These are phyloP conservation scores for Gulo gulo DNA, from an alignment of 2,113 vertebrate species.

Conservation along the genomic window DNA sequence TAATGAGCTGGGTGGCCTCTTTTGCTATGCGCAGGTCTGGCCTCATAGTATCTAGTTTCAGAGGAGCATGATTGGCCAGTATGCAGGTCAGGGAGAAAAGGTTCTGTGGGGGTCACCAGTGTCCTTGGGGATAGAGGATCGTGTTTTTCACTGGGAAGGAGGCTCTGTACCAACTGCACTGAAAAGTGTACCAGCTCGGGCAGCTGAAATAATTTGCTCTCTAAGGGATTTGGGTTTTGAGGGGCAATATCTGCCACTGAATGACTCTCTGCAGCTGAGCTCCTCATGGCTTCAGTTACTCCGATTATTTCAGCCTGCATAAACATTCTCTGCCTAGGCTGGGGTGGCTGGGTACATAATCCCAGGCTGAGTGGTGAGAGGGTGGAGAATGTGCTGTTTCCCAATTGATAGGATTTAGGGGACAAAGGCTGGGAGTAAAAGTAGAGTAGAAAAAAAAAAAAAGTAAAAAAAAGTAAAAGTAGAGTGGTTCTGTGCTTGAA, in stretches of 20 bases:
- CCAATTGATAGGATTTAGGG: conserved; percentile 1
- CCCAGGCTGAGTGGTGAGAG: background rate
- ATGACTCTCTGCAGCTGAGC: conserved; percentile 39
- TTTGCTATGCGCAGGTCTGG: conserved; percentile 63
- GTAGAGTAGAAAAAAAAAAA: no score
- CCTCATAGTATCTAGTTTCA: conserved; percentile 67
- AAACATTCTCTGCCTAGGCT: conserved; percentile 42
- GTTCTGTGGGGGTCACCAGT: conserved; percentile 56
- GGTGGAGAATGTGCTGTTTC: background rate
- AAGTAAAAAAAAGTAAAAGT: no score
- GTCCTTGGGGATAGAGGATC: conserved; percentile 66
- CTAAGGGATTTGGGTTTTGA: conserved; percentile 59
- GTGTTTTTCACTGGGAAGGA: conserved; percentile 40
- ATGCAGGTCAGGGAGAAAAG: conserved; percentile 67
- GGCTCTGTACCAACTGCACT: conserved; percentile 41
- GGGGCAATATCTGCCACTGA: conserved; percentile 25
- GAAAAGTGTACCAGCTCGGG: conserved; percentile 43
- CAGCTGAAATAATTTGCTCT: conserved; percentile 65
- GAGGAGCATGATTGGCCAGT: conserved; percentile 64
- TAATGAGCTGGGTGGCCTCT: conserved; percentile 55
- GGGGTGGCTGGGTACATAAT: background rate
- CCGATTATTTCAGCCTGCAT: background rate
- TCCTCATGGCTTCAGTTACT: conserved; percentile 56
- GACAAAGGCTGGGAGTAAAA: background rate
- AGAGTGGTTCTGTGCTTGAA: background rate